Base-by-base conservation (phyloP, 2,113 vertebrate species). In the Neoarius graeffei region DNA sequence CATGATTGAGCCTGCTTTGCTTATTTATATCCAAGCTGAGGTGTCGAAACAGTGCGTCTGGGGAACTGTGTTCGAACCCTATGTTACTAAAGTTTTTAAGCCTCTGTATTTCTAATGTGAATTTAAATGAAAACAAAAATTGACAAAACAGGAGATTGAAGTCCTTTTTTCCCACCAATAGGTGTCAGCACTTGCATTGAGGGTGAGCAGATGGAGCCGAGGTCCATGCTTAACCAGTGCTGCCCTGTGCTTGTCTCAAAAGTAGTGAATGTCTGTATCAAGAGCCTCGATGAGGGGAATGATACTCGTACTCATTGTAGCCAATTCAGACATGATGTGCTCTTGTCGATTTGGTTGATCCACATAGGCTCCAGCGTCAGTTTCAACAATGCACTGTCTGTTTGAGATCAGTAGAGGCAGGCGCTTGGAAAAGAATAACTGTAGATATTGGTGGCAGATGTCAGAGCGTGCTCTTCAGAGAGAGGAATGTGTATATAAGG, bases 151-250 rank as follows among this genome's bases (percentile, higher is more conserved):
- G 7, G 23, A 66, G 57, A 52, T 0, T 35, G 50, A 86, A 14
- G 17, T 54, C 17, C 15, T 15, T 30, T n/a, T 57, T 54, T 42
- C 59, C 13, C 23, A 83, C 94, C 95, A 94, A 91, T 87, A 95
- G 95, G 89, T 94, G 95, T 93, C 95, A 90, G 89, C 92, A 87
- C 90, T 92, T 85, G 89, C 93, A 88, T 93, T 93, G 67, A 35
- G 8, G 81, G 81, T 77, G 52, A 79, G n/a, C 64, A 64, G 81
- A 85, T 66, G 64, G 60, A n/a, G 19, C 35, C 0, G 19, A 35
- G 17, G 27, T 81, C 25, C 57, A 27, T 71, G 81, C 59, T 48
- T 48, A 81, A 48, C 57, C 56, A 19, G 15, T 50, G 52, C 5
- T 56, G 60, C 30, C 0, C 30, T 57, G 23, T 82, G 52, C 27